phyloP scores from a whole-genome alignment of 1,140 invertebrate species.

The Cherax quadricarinatus region DNA sequence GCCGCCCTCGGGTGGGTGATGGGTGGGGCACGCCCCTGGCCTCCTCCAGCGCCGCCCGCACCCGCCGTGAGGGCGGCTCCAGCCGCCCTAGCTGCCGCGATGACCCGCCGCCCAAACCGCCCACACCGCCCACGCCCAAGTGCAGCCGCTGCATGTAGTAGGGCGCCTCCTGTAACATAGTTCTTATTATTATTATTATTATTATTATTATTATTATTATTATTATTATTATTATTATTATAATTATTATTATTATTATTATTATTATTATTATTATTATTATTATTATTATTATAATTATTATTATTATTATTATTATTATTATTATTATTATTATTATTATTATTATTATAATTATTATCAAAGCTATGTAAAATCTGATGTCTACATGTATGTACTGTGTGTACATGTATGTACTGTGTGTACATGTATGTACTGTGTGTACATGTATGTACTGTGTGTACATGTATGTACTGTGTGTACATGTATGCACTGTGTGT shows the following conservation, averaged over 20 bases:
- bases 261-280: background rate
- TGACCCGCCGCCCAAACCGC: constrained; percentile 73
- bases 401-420: too few relatives aligned
- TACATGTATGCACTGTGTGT: too few relatives aligned
- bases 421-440: too few relatives aligned
- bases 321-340: background rate
- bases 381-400: too few relatives aligned
- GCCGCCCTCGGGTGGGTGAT: constrained; percentile 82
- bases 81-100: constrained; percentile 76
- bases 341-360: background rate
- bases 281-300: background rate
- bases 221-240: background rate
- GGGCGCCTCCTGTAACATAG: constrained; percentile 73
- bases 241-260: too few relatives aligned
- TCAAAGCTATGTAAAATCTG: background rate
- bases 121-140: constrained; percentile 76
- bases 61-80: constrained; percentile 84
- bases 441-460: too few relatives aligned
- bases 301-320: too few relatives aligned
- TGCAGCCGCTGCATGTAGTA: constrained; percentile 79
- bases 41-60: constrained; percentile 87
- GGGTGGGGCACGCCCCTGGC: constrained; percentile 84
- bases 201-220: background rate
- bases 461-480: too few relatives aligned
- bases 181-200: too few relatives aligned